Conservation (phyloP, 53 echinoderm and acorn worm genomes). For the Astropecten irregularis region DNA sequence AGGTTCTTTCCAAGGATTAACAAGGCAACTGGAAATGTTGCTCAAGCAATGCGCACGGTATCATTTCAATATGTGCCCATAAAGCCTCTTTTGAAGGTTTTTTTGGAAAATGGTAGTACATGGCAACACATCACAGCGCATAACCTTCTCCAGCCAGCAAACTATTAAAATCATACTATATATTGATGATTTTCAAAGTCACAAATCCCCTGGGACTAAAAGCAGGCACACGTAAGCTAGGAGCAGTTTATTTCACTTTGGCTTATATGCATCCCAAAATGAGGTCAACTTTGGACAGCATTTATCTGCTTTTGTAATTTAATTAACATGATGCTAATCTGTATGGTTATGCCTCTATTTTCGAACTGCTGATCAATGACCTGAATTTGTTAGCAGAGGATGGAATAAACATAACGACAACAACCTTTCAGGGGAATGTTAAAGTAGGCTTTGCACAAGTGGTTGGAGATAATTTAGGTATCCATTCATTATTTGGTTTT, state of each 20-base stretch:
- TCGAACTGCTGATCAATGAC: constrained; percentile 56
- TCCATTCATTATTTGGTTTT: constrained; percentile 60
- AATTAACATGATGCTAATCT: constrained; percentile 54
- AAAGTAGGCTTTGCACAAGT: constrained; percentile 36
- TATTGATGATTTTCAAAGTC: constrained; percentile 66
- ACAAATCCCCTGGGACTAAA: neutral
- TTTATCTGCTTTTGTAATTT: constrained; percentile 49
- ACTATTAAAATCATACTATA: constrained; percentile 53
- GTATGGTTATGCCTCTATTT: constrained; percentile 41
- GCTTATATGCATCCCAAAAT: constrained; percentile 60
- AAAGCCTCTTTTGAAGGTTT: neutral
- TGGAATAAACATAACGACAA: constrained; percentile 22
- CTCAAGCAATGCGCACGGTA: neutral
- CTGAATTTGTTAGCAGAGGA: constrained; percentile 21
- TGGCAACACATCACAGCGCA: neutral
- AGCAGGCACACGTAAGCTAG: constrained; percentile 30
- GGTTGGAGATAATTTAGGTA: constrained; percentile 63
- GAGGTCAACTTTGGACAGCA: constrained; percentile 42
- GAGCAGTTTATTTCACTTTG: constrained; percentile 56
- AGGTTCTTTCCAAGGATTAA: neutral
- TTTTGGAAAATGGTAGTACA: neutral
- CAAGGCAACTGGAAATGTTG: neutral
- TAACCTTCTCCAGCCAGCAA: neutral
- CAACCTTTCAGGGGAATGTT: constrained; percentile 26
- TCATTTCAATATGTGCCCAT: neutral